A percentile compares a stretch with the other conserved stretches of the same genome.
Conservation (phyloP, 2,113 vertebrate genomes). For the Pluvianellus socialis region DNA sequence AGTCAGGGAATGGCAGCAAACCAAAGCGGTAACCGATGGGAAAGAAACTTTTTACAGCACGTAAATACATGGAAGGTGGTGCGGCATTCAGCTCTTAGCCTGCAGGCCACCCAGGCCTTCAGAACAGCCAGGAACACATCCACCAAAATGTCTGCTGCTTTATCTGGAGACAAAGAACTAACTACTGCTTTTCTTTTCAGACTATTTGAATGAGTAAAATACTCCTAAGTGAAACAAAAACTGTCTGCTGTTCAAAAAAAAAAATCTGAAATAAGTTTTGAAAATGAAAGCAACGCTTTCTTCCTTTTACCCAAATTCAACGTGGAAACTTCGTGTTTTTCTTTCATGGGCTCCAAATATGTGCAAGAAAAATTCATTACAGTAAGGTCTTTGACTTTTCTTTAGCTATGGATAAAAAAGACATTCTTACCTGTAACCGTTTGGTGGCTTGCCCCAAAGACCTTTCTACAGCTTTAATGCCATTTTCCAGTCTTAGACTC, state of each 20-base stretch:
- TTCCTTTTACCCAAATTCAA: not conserved
- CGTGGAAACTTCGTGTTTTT: not conserved
- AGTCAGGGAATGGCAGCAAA: not conserved
- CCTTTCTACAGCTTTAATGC: constrained; percentile 90
- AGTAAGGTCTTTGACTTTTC: not conserved
- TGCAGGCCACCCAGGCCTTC: not conserved
- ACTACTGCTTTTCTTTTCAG: not conserved
- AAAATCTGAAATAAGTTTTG: not conserved
- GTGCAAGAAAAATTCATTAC: not conserved
- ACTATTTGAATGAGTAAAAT: not conserved
- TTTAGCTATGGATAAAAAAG: not conserved
- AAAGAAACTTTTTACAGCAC: not conserved
- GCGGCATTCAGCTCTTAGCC: not conserved
- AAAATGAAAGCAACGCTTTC: not conserved
- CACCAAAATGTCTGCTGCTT: not conserved
- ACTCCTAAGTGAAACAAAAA: not conserved
- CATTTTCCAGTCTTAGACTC: constrained; percentile 89
- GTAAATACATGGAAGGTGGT: not conserved
- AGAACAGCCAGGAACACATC: not conserved
- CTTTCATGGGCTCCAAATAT: not conserved
- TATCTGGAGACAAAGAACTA: not conserved
- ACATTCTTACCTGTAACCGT: constrained; percentile 84
- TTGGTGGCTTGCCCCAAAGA: constrained; percentile 90
- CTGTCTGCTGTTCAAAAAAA: not conserved
- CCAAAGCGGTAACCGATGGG: not conserved